These are phyloP conservation scores for Drosophila ercepeae DNA, from an alignment of 1,140 invertebrate genomes.

Conservation along the genomic window DNA sequence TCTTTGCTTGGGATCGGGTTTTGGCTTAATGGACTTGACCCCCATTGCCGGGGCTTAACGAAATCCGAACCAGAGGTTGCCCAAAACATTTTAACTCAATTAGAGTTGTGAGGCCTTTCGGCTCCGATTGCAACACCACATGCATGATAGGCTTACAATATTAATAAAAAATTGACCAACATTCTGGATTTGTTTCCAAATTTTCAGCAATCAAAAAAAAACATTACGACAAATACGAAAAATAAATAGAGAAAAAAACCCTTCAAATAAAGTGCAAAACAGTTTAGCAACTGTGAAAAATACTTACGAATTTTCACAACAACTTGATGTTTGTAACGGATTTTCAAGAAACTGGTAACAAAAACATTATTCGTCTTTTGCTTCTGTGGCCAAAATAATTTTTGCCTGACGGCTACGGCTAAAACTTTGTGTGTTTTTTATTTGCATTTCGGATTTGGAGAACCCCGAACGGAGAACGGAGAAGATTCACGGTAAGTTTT, in stretches of 20 bases:
- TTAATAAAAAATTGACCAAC: constrained; percentile 3
- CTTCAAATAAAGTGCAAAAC: constrained; percentile 37
- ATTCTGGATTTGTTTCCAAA: constrained; percentile 5
- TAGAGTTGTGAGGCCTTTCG: constrained; percentile 8
- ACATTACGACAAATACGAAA: constrained; percentile 21
- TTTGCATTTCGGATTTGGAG: no score
- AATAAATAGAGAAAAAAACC: constrained; percentile 20
- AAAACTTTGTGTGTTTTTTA: constrained; percentile 13
- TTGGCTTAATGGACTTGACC: constrained; percentile 56
- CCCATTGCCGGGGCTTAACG: constrained; percentile 33
- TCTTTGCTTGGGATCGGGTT: constrained; percentile 32
- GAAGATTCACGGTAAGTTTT: constrained; percentile 22
- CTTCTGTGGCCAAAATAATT: constrained; percentile 12
- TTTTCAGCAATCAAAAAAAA: constrained; percentile 35
- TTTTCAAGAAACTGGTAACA: constrained; percentile 48
- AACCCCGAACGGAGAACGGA: constrained; percentile 17
- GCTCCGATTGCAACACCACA: constrained; percentile 15
- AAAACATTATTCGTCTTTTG: constrained; percentile 49
- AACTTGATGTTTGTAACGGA: constrained; percentile 65
- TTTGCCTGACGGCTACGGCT: constrained; percentile 6
- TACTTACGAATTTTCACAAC: constrained; percentile 68
- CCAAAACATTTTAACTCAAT: constrained; percentile 24
- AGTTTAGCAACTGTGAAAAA: constrained; percentile 55
- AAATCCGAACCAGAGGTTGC: constrained; percentile 28
- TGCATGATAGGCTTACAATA: neutral